Base-by-base conservation (phyloP, 2,797 vertebrate genomes). In the Antrozous pallidus region DNA sequence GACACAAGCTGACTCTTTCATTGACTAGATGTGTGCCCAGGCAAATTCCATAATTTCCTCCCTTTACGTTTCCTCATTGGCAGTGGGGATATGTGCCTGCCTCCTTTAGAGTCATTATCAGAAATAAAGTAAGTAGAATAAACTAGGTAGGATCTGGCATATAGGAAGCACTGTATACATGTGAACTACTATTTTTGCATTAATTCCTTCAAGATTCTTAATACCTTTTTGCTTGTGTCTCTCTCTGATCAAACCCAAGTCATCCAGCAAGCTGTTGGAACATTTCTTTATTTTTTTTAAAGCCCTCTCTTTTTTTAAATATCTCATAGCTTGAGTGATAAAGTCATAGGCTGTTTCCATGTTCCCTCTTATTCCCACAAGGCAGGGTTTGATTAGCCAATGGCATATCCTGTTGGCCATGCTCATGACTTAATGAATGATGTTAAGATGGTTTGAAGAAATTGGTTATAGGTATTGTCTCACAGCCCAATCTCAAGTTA, bases 151-250 rank as follows among this genome's bases (percentile, higher is more conserved):
- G 5, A 38, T 42, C 33, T 28, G 77, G 36, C 11, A 6, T 1
- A 0, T 8, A 7, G 58, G 49, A 82, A 79, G 5, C 36, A n/a
- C 12, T 49, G 31, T 24, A 14, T 11, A 28, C 2, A 0, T 3
- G 5, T 33, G 51, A 67, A 47, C 54, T 81, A 33, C 42, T 56
- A 31, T 45, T 85, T 92, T 67, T 92, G 51, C 31, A 28, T 73
- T 16, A 36, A 69, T 70, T 26, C 28, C 22, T 69, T 71, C n/a
- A 70, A 28, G 45, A 45, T 42, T 31, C 51, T 47, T 77, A 38
- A 22, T 24, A 45, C 31, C 16, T 17, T 61, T 47, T 56, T 75
- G 38, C 0, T 5, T 22, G 8, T 10, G 11, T 54, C 26, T 67
- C 31, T 54, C 31, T 83, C 24, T 61, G 40, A 28, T 63, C 65